Base-by-base conservation (phyloP, 53 echinoderm and acorn worm genomes). In the Holothuria leucospilota region DNA sequence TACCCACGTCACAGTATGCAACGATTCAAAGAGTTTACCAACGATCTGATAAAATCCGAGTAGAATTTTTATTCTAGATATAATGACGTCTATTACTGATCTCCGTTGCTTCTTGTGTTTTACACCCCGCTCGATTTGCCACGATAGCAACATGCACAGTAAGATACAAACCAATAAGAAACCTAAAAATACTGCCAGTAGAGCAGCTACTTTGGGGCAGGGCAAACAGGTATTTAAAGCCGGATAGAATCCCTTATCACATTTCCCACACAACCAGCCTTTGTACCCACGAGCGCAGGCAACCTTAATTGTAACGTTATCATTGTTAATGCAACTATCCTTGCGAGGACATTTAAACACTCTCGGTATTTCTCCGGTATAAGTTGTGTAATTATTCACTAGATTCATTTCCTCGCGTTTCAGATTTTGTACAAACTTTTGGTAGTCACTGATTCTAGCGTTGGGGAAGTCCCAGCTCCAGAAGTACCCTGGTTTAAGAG, bases 41-140 rank as follows among this genome's bases (percentile, higher is more conserved):
- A 83, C 52, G 20, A 83, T 66, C 64, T 83, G 83, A 41, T 83
- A 83, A 53, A 83, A 83, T 64, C 65, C 83, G 9, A 83, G 51
- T 28, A 83, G 26, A 20, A 83, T 83, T 66, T 83, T 83, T 23
- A 41, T 67, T n/a, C 83, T 64, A 7, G 83, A 81, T 61, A 81
- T 62, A n/a, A 81, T 34, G 21, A 81, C 81, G 29, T 81, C 62
- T 1, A 81, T 29, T n/a, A 62, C 39, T 1, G 81, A 81, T 16
- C 81, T 58, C 6, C 29, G 56, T 20, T 81, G 20, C 56, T 30
- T 59, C 29, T 59, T 59, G 9, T 60, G 60, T 62, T 34, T 62
- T 9, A 14, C 15, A 23, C 39, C 75, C 75, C 20, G 23, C 16
- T 81, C 62, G 59, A 61, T 59, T 81, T 62, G 81, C 81, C 81